Base-by-base conservation (phyloP, 1,140 invertebrate species). In the Plodia interpunctella region DNA sequence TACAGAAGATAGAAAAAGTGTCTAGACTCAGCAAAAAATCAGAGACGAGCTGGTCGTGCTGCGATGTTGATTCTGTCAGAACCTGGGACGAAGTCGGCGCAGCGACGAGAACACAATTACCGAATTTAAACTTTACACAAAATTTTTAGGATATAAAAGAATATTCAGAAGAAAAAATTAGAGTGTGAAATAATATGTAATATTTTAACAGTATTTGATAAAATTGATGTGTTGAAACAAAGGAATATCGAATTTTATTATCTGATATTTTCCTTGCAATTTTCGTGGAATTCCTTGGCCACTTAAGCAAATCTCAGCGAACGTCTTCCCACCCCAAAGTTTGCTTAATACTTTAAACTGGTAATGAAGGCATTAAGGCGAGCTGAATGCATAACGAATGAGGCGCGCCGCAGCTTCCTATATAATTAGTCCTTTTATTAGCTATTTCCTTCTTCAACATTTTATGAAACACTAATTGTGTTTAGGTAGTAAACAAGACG, bases 291-390 rank as follows among this genome's bases (percentile, higher is more conserved):
- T 60, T 57, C 55, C 49, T 55, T 62, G 65, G 70, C 64, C 71
- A 78, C 76, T 80, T 82, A 72, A 70, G 78, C 75, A 78, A 87
- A 87, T 81, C 76, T 77, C 66, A 70, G 74, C 65, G 74, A 80
- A 76, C 73, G 73, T 74, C 76, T 81, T 68, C 62, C 72, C 75
- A 70, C 72, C 78, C 70, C 73, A 59, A 80, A 87, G 83, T 88
- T 87, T 84, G 77, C 77, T 83, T 88, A 87, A 88, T 87, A 88
- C 86, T 87, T 87, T 87, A 88, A 88, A 86, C 83, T 84, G 80
- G 80, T 87, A 87, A 88, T 87, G 81, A 87, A 86, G 83, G 81
- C 78, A 85, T 84, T 86, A 86, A 80, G 75, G 74, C 80, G 76
- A 77, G 77, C 80, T 81, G 83, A 86, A 88, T 88, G 85, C 83